phyloP scores from a whole-genome alignment of 53 echinoderm and acorn worm species.

The Crossaster papposus region DNA sequence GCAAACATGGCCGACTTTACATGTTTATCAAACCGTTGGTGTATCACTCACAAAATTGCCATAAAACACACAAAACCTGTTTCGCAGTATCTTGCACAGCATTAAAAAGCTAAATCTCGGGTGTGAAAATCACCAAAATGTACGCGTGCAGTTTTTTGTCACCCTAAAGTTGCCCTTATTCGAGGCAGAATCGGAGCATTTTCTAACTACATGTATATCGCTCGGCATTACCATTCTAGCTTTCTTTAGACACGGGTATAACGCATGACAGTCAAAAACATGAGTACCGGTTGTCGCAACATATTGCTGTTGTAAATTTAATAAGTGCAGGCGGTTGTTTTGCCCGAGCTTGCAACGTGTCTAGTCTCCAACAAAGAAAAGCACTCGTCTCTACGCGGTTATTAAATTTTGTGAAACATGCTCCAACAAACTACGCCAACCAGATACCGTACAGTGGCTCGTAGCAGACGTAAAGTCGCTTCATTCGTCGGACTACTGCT shows the following conservation, averaged over 20 bases:
- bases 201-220: too few relatives aligned
- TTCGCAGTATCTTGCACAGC: too few relatives aligned
- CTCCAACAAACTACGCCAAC: neutral
- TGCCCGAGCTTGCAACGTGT: neutral
- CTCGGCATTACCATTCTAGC: too few relatives aligned
- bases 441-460: neutral
- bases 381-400: neutral
- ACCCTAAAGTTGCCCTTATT: too few relatives aligned
- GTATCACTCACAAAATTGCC: too few relatives aligned
- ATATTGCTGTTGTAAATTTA: neutral
- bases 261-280: neutral
- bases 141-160: too few relatives aligned
- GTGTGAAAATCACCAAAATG: too few relatives aligned
- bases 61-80: too few relatives aligned
- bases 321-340: neutral
- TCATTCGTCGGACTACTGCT: too few relatives aligned
- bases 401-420: neutral
- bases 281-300: neutral
- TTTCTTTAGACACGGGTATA: too few relatives aligned
- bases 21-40: neutral
- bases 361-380: neutral
- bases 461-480: neutral
- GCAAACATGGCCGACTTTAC: neutral
- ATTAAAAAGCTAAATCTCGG: too few relatives aligned
- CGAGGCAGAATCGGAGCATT: too few relatives aligned